phyloP scores from a whole-genome alignment of 1,140 invertebrate species.

The Drosophila saltans region DNA sequence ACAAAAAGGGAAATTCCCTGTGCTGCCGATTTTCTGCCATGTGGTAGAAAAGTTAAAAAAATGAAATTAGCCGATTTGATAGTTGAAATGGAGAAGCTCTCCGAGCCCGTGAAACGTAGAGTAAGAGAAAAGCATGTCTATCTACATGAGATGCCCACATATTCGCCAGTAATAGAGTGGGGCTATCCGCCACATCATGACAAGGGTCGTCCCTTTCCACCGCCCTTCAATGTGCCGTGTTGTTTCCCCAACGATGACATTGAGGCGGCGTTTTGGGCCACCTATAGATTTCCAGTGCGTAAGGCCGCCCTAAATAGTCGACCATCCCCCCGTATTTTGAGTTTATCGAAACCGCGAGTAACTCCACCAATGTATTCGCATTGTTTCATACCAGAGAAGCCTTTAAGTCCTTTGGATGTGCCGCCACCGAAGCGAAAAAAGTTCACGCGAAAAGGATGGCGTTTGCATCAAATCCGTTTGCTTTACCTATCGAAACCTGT shows the following conservation, averaged over 20 bases:
- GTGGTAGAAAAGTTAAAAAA: slow-evolving; percentile 16
- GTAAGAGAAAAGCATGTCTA: slow-evolving; percentile 45
- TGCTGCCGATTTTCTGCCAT: slow-evolving; percentile 38
- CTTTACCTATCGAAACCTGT: slow-evolving; percentile 68
- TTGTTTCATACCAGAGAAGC: slow-evolving; percentile 54
- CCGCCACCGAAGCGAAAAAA: slow-evolving; percentile 50
- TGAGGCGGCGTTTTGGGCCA: slow-evolving; percentile 61
- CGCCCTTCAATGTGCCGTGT: slow-evolving; percentile 44
- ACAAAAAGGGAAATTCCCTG: slow-evolving; percentile 39
- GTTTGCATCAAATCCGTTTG: slow-evolving; percentile 65
- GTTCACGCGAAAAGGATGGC: slow-evolving; percentile 67
- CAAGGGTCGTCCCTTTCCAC: slow-evolving; percentile 52
- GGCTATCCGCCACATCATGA: slow-evolving; percentile 45
- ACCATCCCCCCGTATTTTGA: slow-evolving; percentile 58
- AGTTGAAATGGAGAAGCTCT: slow-evolving; percentile 29
- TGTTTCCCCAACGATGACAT: slow-evolving; percentile 65
- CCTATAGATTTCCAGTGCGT: slow-evolving; percentile 61
- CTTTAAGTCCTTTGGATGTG: slow-evolving; percentile 14
- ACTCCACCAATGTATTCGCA: slow-evolving; percentile 59
- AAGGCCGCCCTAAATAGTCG: slow-evolving; percentile 50
- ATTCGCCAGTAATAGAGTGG: slow-evolving; percentile 44
- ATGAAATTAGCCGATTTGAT: slow-evolving; percentile 13
- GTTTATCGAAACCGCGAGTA: slow-evolving; percentile 53
- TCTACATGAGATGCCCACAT: slow-evolving; percentile 21
- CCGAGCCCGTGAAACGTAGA: slow-evolving; percentile 49